Conservation (phyloP, 2,888 invertebrate species). For the Papilio protenor region DNA sequence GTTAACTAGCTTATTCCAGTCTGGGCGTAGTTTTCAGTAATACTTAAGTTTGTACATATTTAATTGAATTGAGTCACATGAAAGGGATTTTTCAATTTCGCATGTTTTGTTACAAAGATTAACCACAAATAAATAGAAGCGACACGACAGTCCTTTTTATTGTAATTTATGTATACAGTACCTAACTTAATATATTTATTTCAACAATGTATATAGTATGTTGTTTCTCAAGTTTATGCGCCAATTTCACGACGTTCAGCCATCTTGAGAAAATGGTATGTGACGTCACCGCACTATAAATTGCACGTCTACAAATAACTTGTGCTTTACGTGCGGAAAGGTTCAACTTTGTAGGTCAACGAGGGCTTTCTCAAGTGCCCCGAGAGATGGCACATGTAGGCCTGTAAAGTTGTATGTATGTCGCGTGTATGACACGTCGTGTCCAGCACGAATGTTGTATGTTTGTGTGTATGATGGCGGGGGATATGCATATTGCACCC, state of each 20-base stretch:
- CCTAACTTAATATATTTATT: neutral
- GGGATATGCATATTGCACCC: slow-evolving; percentile 45
- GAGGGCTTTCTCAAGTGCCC: slow-evolving; percentile 39
- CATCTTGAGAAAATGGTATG: slow-evolving; percentile 26
- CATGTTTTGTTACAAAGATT: too few species aligned
- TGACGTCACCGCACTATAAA: slow-evolving; percentile 29
- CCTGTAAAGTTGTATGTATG: slow-evolving; percentile 31
- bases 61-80: neutral
- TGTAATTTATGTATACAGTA: neutral
- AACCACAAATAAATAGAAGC: too few species aligned
- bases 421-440: slow-evolving; percentile 22
- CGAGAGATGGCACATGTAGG: slow-evolving; percentile 32
- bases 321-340: slow-evolving; percentile 32
- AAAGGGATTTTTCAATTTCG: too few species aligned
- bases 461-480: neutral
- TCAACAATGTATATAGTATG: neutral
- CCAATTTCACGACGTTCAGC: slow-evolving; percentile 7
- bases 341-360: slow-evolving; percentile 43
- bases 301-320: slow-evolving; percentile 31
- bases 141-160: neutral
- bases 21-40: neutral
- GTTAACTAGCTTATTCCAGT: neutral
- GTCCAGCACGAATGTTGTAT: slow-evolving; percentile 31
- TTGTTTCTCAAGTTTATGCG: neutral
- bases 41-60: neutral